Evolutionary conservation across 2,797 vertebrate genomes (phyloP), one percentile per base, ranked within the genome.

Genomic region (Chelon labrosus): DNA sequence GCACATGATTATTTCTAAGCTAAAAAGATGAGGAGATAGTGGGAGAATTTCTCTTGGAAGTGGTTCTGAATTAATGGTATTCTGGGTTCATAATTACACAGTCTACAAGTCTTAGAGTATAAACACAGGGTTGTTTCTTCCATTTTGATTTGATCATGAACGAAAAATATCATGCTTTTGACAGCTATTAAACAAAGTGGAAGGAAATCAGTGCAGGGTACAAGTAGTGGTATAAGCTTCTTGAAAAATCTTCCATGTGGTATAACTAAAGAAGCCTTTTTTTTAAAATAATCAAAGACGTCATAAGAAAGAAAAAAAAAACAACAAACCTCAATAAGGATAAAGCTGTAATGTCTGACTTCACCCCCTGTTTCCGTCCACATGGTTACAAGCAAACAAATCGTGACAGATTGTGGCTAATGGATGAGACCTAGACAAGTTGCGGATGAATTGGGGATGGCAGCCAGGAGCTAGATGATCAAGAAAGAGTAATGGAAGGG

Each of bases 341-440:
- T 64, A 58, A 47, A 50, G 49, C 25, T 39, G 37, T 6, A 19
- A 46, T 41, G 38, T 53, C 49, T 47, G 20, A 60, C 38, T 13
- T 19, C 59, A 22, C 25, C 20, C 50, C 19, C 44, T 27, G 37
- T 42, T 63, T 54, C 22, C n/a, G 16, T 64, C 49, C 46, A 20
- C 58, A 41, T 11, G 63, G 17, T 37, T 78, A 81, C 68, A 19
- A 67, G 69, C 53, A 79, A 75, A 84, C 73, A 60, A 67, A 27
- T 51, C 60, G 42, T 68, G 85, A 89, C 42, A 46, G 68, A 75
- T 64, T 44, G 61, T 53, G 46, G 54, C 61, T 27, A 8, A 22
- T 39, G 71, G 78, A 65, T 57, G 70, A 39, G 72, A 82, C 74
- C 64, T 71, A 73, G 75, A 75, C 77, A n/a, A 20, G 57, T 51